phyloP scores from a whole-genome alignment of 2,888 invertebrate genomes.

The Spialia ferax region DNA sequence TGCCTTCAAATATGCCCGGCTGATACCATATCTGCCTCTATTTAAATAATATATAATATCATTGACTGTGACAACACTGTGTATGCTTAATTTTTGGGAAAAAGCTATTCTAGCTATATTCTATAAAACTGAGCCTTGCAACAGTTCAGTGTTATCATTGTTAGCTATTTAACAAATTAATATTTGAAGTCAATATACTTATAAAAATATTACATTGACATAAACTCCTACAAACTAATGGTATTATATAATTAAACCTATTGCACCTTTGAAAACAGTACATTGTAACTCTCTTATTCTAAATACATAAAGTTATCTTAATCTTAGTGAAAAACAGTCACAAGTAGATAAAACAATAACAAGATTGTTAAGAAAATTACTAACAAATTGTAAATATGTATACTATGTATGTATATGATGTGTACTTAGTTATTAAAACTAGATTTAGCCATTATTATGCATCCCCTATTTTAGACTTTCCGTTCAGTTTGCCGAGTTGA shows the following conservation, averaged over 20 bases:
- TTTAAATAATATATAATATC: no score
- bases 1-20: no score
- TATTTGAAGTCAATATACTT: not conserved
- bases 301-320: conserved; percentile 1
- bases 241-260: not conserved
- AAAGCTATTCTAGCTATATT: not conserved
- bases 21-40: no score
- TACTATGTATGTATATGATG: conserved; percentile 20
- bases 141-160: not conserved
- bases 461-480: conserved; percentile 75
- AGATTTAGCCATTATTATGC: conserved; percentile 46
- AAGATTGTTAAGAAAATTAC: conserved; percentile 19
- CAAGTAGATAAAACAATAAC: conserved; percentile 23
- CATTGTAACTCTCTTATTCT: not conserved
- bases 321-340: conserved; percentile 22
- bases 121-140: not conserved
- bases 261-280: conserved; percentile 26
- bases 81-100: not conserved
- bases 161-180: not conserved
- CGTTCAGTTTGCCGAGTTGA: conserved; percentile 75
- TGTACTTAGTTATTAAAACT: conserved; percentile 26
- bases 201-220: not conserved
- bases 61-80: no score
- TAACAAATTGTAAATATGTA: conserved; percentile 39
- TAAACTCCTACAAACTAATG: not conserved